phyloP scores from a whole-genome alignment of 2,797 vertebrate species.

The Lepilemur septentrionalis region DNA sequence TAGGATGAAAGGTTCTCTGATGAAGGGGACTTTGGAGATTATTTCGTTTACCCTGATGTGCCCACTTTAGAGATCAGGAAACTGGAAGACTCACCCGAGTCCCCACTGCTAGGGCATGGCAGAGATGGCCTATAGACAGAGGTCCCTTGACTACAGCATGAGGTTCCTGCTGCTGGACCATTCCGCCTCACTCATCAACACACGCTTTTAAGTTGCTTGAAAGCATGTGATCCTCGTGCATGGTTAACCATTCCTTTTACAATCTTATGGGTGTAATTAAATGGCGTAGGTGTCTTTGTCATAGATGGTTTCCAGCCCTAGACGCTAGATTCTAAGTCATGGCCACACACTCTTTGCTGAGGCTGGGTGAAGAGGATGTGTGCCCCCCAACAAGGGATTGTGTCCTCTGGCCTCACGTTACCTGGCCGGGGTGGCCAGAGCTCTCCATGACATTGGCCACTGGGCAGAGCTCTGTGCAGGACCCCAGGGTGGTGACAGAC shows the following conservation, averaged over 20 bases:
- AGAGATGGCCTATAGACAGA: background rate
- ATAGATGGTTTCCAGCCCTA: background rate
- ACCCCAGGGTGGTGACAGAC: background rate
- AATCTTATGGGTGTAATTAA: background rate
- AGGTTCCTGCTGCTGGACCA: fast-evolving
- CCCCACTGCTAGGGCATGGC: background rate
- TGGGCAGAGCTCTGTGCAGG: background rate
- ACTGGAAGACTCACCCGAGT: background rate
- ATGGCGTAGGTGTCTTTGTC: background rate
- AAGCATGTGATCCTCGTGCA: background rate
- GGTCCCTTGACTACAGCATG: background rate
- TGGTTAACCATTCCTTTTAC: background rate
- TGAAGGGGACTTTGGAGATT: background rate
- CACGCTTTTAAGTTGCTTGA: background rate
- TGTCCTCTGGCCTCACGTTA: background rate
- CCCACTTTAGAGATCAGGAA: background rate
- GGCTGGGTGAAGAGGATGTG: background rate
- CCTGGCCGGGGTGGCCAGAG: background rate
- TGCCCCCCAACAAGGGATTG: background rate
- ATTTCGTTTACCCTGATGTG: background rate
- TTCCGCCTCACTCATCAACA: background rate
- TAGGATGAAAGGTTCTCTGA: background rate
- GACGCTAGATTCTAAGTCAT: background rate
- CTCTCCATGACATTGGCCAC: background rate
- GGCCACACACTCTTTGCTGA: background rate